A percentile compares a stretch with the other conserved stretches of the same genome.
phyloP scores from a whole-genome alignment of 2,797 vertebrate genomes.

The Uromys caudimaculatus region DNA sequence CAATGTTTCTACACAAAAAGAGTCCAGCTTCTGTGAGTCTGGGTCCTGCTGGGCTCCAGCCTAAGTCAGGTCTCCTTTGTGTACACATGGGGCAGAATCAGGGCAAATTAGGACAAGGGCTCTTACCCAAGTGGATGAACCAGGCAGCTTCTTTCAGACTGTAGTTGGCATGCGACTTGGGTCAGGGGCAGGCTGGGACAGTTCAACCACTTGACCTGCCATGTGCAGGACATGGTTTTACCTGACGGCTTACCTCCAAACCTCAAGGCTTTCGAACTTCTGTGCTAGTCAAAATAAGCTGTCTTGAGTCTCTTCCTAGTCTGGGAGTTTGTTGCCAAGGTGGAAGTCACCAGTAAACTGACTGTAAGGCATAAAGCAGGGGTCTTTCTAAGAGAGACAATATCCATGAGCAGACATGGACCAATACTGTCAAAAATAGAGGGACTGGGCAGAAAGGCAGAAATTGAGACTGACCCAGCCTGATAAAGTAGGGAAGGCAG shows the following conservation, averaged over 20 bases:
- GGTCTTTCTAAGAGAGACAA: neutral
- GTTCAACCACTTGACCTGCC: neutral
- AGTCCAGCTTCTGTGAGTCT: neutral
- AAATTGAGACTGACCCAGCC: neutral
- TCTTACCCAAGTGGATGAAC: neutral
- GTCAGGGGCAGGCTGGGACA: neutral
- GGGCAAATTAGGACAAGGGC: conserved; percentile 18
- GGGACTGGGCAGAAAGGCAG: neutral
- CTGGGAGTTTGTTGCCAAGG: neutral
- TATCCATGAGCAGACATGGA: neutral
- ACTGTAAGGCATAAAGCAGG: neutral
- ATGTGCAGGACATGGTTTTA: neutral
- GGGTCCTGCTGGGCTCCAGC: neutral
- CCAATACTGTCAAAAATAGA: neutral
- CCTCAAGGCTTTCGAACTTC: neutral
- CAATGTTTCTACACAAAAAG: neutral
- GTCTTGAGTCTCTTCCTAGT: neutral
- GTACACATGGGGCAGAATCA: neutral
- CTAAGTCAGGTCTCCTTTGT: conserved; percentile 47
- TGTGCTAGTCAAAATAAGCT: neutral
- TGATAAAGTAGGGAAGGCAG: neutral
- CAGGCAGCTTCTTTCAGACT: neutral
- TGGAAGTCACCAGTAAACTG: neutral
- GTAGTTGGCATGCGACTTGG: neutral
- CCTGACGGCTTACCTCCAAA: neutral